Conservation (phyloP, 1,140 invertebrate species). For the Lethrus apterus region DNA sequence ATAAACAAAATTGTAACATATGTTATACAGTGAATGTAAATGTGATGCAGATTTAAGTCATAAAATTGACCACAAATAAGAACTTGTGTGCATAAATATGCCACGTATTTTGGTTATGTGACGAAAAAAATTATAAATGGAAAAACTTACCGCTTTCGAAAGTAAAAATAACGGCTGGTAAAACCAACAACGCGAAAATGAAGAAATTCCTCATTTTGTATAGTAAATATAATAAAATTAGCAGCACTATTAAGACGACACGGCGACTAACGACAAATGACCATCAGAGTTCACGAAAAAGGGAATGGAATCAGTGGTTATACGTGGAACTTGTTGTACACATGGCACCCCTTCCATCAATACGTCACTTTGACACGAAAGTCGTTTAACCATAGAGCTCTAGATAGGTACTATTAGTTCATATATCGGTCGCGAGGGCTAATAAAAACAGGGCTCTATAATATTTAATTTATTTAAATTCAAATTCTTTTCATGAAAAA, state of each 20-base stretch:
- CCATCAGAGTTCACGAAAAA: too few species aligned
- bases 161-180: slow-evolving; percentile 51
- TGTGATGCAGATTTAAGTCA: slow-evolving; percentile 10
- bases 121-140: slow-evolving; percentile 14
- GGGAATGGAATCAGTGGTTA: slow-evolving; percentile 8
- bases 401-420: too few species aligned
- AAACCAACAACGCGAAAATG: slow-evolving; percentile 47
- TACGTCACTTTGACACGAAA: slow-evolving; percentile 13
- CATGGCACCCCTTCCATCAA: slow-evolving; percentile 25
- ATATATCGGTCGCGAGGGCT: too few species aligned
- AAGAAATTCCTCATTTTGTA: slow-evolving; percentile 50
- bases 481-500: too few species aligned
- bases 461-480: too few species aligned
- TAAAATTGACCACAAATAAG: neutral
- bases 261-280: slow-evolving; percentile 7
- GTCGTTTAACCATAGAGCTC: too few species aligned
- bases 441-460: too few species aligned
- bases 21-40: slow-evolving; percentile 2
- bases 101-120: slow-evolving; percentile 8
- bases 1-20: too few species aligned
- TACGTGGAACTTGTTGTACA: slow-evolving; percentile 32
- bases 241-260: slow-evolving; percentile 13
- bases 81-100: slow-evolving; percentile 2
- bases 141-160: slow-evolving; percentile 48
- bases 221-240: slow-evolving; percentile 12